Evolutionary conservation across 2,797 vertebrate genomes (phyloP), one percentile per base, ranked within the genome.

Genomic region (Discoglossus pictus): DNA sequence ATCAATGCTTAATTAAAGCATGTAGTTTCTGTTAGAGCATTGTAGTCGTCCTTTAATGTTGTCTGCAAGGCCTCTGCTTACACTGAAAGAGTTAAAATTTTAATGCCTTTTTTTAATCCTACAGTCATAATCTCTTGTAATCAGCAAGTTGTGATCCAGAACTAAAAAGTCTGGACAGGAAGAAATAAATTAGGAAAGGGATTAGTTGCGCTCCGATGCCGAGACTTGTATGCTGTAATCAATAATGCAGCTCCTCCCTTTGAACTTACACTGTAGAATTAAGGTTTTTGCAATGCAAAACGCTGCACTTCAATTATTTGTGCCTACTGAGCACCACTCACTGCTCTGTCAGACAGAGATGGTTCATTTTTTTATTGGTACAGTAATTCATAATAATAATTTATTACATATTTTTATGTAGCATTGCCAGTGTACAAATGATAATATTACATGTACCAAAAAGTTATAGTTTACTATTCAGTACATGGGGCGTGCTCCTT

Each of bases 321-420:
- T 80, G 76, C 86, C 81, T 78, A 59, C 82, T 76, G 87, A 36
- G n/a, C 61, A 65, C 72, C 60, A 23, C 64, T 72, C 56, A 15
- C 43, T 63, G 44, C n/a, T 74, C 64, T 84, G 86, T 84, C 82
- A 85, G 87, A 79, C 69, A 64, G 63, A 85, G 78, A 81, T 80
- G 72, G 88, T 88, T 80, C 83, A 82, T 83, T 88, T 87, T 87
- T 88, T 90, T 89, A 86, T 88, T 44, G 27, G 13, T 53, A 35
- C 47, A 44, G 25, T 55, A 55, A 55, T 46, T 34, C 25, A 18
- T 67, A 59, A 67, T 53, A 68, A 43, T 51, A 40, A 52, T 35
- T 62, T 36, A 44, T 25, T 15, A 15, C 61, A 18, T 51, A 52
- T 65, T 55, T 34, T 68, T n/a, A 43, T 60, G 23, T 20, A 39